Evolutionary conservation across 2,113 vertebrate species (phyloP).

Genomic region (Chaetodon auriga): DNA sequence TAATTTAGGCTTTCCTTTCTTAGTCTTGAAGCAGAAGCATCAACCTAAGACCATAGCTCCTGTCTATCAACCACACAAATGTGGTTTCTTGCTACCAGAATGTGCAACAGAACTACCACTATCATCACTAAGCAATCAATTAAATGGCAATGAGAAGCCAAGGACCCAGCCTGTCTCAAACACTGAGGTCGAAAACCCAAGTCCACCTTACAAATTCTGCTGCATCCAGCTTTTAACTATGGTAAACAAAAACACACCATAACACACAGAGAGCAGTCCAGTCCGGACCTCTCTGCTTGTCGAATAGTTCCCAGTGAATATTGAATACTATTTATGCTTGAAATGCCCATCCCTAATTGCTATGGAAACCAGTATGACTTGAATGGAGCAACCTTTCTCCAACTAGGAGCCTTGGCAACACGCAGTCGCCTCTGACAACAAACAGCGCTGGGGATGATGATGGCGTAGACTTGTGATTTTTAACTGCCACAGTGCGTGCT

Average conservation of each 20-base stretch:
- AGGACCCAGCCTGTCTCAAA: neutral
- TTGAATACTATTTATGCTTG: too few species aligned
- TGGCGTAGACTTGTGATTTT: slow-evolving; percentile 39
- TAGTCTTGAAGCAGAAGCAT: too few species aligned
- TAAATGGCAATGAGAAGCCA: slow-evolving; percentile 12
- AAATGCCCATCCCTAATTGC: slow-evolving; percentile 14
- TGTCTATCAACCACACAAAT: neutral
- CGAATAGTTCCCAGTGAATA: too few species aligned
- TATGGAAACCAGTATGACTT: slow-evolving; percentile 61
- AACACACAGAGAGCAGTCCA: too few species aligned
- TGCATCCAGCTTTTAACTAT: too few species aligned
- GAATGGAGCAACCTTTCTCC: slow-evolving; percentile 56
- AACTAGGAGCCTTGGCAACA: slow-evolving; percentile 61
- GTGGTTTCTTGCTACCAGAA: neutral
- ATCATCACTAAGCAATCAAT: neutral
- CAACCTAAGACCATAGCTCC: too few species aligned
- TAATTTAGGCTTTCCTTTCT: too few species aligned
- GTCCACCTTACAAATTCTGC: neutral
- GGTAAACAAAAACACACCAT: neutral
- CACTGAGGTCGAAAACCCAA: neutral
- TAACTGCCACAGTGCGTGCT: neutral
- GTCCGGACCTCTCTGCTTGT: too few species aligned
- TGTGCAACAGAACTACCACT: neutral
- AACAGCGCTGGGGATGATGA: slow-evolving; percentile 25
- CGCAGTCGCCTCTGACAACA: slow-evolving; percentile 39